Base-by-base conservation (phyloP, 2,797 vertebrate genomes). In the Amniataba percoides region DNA sequence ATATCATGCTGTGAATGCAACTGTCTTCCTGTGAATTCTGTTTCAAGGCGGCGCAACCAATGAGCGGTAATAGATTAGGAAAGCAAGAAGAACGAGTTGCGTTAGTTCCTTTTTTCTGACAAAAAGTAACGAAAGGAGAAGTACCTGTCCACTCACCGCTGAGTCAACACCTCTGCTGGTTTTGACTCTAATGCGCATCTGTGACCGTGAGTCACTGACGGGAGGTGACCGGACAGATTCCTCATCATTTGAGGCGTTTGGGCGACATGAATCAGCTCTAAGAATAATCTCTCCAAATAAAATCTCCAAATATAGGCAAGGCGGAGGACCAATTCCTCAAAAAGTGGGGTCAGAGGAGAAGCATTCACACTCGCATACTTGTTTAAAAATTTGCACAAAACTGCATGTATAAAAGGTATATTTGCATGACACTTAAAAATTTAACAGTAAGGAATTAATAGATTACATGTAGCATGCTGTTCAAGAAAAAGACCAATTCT, bases 211-310 rank as follows among this genome's bases (percentile, higher is more conserved):
- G 49, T 90, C 89, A 90, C 45, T 49, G 65, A 61, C 71, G 31
- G 64, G 80, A 84, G 78, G 58, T 18, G 83, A 57, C 77, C 80
- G 15, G 74, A 75, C 59, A 63, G 42, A 77, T 68, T 77, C 46
- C 74, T 81, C 63, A 66, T 80, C 79, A 74, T 73, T 58, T 67
- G 27, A 71, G 69, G 63, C 72, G 46, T 85, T 77, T 78, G 77
- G 87, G 86, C 57, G 62, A 83, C 79, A 64, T 89, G 90, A 92
- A 87, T 92, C 91, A 92, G 43, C 65, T 72, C 71, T 85, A 48
- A 71, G 71, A 88, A 89, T 80, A 85, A 85, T 74, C 52, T 18
- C 27, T 66, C 83, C 84, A 85, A 80, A 91, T 60, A 82, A 31
- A 31, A 31, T 18, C 34, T 66, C 83, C 84, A 85, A 80, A 91